Percentiles rank a stretch among this genome's conserved stretches.
Conservation (phyloP, 2,888 invertebrate genomes). For the Petrolisthes cinctipes region DNA sequence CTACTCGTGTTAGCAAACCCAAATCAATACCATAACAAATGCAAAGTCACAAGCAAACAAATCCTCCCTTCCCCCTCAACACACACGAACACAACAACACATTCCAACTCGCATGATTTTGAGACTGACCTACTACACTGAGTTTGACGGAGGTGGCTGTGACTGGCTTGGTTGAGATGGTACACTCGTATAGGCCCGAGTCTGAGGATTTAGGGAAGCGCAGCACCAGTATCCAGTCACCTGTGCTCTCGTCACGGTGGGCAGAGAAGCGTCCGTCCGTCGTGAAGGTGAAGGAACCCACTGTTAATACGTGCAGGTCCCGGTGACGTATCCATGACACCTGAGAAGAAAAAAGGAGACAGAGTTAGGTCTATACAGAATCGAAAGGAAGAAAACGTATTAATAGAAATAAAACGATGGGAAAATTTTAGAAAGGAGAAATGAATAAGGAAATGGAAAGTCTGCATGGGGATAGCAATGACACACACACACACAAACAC, state of each 20-base stretch:
- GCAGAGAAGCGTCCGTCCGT: constrained; percentile 63
- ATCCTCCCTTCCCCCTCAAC: background rate
- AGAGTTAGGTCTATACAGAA: no score
- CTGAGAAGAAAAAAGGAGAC: constrained; percentile 22
- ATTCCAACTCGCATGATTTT: background rate
- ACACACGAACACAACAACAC: background rate
- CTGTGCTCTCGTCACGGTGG: constrained; percentile 51
- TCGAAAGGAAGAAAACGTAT: no score
- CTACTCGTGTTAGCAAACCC: no score
- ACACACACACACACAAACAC: no score
- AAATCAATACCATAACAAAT: no score
- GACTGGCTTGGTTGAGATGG: constrained; percentile 64
- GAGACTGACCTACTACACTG: constrained; percentile 50
- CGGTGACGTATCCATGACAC: constrained; percentile 62
- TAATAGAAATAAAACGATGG: no score
- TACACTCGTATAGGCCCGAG: constrained; percentile 62
- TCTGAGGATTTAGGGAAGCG: constrained; percentile 52
- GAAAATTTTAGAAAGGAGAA: no score
- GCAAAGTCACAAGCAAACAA: background rate
- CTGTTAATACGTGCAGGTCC: constrained; percentile 61
- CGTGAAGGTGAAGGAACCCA: constrained; percentile 62
- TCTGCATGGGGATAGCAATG: no score
- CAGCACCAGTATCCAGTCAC: constrained; percentile 63
- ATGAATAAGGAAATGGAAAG: no score
- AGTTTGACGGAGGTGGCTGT: constrained; percentile 59